These are phyloP conservation scores for Xiphydria camelus DNA, from an alignment of 2,888 invertebrate species.

Conservation along the genomic window DNA sequence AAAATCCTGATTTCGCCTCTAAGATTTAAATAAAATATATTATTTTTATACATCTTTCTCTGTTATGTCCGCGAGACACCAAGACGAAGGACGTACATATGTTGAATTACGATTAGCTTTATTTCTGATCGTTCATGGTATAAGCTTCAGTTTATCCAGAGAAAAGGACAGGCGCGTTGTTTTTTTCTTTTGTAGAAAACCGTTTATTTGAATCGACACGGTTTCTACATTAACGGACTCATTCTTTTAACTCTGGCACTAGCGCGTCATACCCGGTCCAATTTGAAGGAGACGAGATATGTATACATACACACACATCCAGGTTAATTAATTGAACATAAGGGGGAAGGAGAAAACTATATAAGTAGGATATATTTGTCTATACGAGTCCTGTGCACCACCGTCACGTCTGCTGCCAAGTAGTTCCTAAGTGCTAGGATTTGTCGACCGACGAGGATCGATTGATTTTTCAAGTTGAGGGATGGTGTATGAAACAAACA, in stretches of 20 bases:
- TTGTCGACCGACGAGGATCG: slow-evolving; percentile 22
- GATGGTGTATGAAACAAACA: slow-evolving; percentile 31
- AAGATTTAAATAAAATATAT: slow-evolving; percentile 48
- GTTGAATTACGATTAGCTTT: no score
- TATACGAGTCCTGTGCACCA: slow-evolving; percentile 36
- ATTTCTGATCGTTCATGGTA: no score
- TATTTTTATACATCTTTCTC: slow-evolving; percentile 45
- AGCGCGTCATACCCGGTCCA: no score
- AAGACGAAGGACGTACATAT: slow-evolving; percentile 16
- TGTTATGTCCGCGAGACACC: slow-evolving; percentile 17
- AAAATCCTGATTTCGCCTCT: slow-evolving; percentile 48
- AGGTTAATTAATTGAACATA: slow-evolving; percentile 38
- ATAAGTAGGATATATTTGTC: slow-evolving; percentile 35
- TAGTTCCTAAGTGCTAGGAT: slow-evolving; percentile 43
- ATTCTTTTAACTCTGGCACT: no score
- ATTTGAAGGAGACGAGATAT: no score
- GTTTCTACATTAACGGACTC: no score
- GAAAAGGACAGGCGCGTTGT: no score
- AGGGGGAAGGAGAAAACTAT: slow-evolving; percentile 32
- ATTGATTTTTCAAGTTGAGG: slow-evolving; percentile 28
- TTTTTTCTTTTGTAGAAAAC: no score
- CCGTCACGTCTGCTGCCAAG: slow-evolving; percentile 44
- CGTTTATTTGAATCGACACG: no score
- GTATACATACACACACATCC: slow-evolving; percentile 32
- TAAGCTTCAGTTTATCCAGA: no score